A percentile compares a stretch with the other conserved stretches of the same genome.
Evolutionary conservation across 2,888 invertebrate species (phyloP).

Genomic region (Clostera curtula): DNA sequence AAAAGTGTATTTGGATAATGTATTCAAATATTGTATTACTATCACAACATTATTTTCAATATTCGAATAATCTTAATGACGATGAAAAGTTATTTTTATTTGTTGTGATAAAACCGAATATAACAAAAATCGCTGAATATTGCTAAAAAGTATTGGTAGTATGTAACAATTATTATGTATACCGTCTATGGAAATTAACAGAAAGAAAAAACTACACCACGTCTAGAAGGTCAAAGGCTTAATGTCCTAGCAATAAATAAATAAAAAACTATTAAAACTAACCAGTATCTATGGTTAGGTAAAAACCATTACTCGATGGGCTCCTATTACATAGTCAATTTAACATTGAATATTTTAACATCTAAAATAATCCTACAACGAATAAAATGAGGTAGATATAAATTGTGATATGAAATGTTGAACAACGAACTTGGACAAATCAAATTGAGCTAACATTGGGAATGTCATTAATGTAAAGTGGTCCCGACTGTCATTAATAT

Average conservation of each 20-base stretch:
- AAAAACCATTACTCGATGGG: slow-evolving; percentile 38
- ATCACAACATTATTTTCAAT: too few relatives aligned
- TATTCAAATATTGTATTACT: too few relatives aligned
- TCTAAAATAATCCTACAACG: slow-evolving; percentile 63
- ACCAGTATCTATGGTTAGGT: slow-evolving; percentile 25
- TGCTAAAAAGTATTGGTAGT: too few relatives aligned
- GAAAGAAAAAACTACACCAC: slow-evolving; percentile 7
- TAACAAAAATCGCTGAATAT: too few relatives aligned
- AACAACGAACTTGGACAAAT: slow-evolving; percentile 28
- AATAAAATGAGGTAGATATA: slow-evolving; percentile 72
- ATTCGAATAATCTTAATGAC: too few relatives aligned
- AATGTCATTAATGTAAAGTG: too few relatives aligned
- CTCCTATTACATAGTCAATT: slow-evolving; percentile 25
- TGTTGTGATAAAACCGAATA: too few relatives aligned
- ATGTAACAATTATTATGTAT: not conserved
- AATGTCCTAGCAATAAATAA: slow-evolving; percentile 38
- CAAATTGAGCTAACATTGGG: too few relatives aligned
- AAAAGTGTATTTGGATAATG: slow-evolving; percentile 1
- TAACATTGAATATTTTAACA: slow-evolving; percentile 48
- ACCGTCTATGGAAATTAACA: not conserved
- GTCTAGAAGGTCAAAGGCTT: slow-evolving; percentile 23
- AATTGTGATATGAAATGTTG: slow-evolving; percentile 69
- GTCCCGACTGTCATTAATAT: too few relatives aligned
- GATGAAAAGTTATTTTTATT: too few relatives aligned
- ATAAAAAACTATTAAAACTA: slow-evolving; percentile 31